phyloP scores from a whole-genome alignment of 2,113 vertebrate species.

The Potamarius usumacintae region DNA sequence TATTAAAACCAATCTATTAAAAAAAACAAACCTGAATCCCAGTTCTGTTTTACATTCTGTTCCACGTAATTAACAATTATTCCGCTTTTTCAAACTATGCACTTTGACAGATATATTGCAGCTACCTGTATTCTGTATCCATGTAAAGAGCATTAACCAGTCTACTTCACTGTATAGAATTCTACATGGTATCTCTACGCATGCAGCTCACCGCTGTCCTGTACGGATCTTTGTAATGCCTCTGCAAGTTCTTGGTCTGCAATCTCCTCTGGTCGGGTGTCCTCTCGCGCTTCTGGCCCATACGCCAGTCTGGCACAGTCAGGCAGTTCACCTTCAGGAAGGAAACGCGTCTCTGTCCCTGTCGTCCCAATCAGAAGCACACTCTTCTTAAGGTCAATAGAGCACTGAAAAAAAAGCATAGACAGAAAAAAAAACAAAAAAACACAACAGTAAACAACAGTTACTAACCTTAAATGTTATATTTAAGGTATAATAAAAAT shows the following conservation, averaged over 20 bases:
- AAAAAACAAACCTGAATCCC: neutral
- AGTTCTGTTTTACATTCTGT: neutral
- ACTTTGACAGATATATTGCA: neutral
- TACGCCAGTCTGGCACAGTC: constrained; percentile 94
- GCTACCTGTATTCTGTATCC: neutral
- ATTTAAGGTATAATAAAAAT: neutral
- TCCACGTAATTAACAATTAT: neutral
- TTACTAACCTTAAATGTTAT: neutral
- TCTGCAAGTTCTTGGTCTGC: constrained; percentile 94
- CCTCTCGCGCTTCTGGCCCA: constrained; percentile 82
- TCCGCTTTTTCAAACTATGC: neutral
- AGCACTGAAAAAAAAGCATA: constrained; percentile 76
- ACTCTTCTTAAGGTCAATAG: constrained; percentile 96
- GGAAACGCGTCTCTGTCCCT: constrained; percentile 89
- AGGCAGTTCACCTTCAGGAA: constrained; percentile 90
- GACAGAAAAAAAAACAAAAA: neutral
- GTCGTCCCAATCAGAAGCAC: constrained; percentile 93
- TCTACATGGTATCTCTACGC: neutral
- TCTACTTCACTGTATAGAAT: neutral
- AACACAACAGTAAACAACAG: neutral
- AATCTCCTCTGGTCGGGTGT: constrained; percentile 84
- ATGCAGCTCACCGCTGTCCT: constrained; percentile 86
- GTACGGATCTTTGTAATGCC: constrained; percentile 91
- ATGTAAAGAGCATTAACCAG: neutral
- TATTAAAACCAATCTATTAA: neutral